Percentiles rank a stretch among this genome's conserved stretches.
Conservation (phyloP, 2,888 invertebrate species). For the Antitype chi region DNA sequence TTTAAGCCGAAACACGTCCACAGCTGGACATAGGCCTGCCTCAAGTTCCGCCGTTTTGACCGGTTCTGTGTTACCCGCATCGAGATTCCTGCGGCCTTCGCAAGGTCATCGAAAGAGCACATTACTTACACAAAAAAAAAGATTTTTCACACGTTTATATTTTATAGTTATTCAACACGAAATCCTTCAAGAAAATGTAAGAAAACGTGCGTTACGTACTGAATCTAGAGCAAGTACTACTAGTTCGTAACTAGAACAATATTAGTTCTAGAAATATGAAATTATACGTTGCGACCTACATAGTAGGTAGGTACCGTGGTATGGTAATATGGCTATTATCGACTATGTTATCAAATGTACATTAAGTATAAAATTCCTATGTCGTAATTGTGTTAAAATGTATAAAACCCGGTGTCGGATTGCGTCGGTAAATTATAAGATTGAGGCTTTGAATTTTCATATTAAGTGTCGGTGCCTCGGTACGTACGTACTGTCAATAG, state of each 20-base stretch:
- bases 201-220: slow-evolving; percentile 35
- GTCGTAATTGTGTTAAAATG: slow-evolving; percentile 55
- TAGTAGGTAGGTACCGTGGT: slow-evolving; percentile 16
- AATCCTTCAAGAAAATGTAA: slow-evolving; percentile 49
- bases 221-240: slow-evolving; percentile 50
- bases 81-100: no score
- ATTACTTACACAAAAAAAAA: background rate
- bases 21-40: no score
- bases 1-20: no score
- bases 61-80: no score
- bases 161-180: slow-evolving; percentile 14
- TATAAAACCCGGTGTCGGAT: slow-evolving; percentile 54
- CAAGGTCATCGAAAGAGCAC: no score
- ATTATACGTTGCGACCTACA: slow-evolving; percentile 50
- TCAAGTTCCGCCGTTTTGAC: no score
- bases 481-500: slow-evolving; percentile 14
- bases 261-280: slow-evolving; percentile 55
- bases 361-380: slow-evolving; percentile 49
- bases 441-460: slow-evolving; percentile 62
- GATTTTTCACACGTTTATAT: background rate
- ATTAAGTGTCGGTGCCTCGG: slow-evolving; percentile 38
- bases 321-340: slow-evolving; percentile 52
- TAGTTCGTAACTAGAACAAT: slow-evolving; percentile 54
- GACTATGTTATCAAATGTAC: slow-evolving; percentile 46
- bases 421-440: slow-evolving; percentile 60